A percentile compares a stretch with the other conserved stretches of the same genome.
These are phyloP conservation scores for Parnassius glacialis DNA, from an alignment of 2,888 invertebrate species.

Conservation along the genomic window DNA sequence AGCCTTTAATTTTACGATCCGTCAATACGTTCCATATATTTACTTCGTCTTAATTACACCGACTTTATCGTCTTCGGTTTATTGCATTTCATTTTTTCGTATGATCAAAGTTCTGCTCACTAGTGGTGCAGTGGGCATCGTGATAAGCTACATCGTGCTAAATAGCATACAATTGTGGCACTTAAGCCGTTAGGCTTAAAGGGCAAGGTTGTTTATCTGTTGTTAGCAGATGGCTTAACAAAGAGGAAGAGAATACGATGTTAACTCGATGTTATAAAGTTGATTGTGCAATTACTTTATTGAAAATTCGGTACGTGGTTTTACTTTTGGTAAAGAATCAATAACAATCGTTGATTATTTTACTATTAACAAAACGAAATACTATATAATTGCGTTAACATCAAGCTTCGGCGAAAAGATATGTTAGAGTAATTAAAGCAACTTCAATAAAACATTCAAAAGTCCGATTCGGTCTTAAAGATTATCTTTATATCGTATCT, in stretches of 20 bases:
- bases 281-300: conserved; percentile 39
- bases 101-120: conserved; percentile 52
- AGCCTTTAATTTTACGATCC: conserved; percentile 75
- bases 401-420: conserved; percentile 8
- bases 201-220: conserved; percentile 4
- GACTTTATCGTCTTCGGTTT: conserved; percentile 65
- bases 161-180: conserved; percentile 4
- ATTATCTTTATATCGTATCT: conserved; percentile 26
- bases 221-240: conserved; percentile 5
- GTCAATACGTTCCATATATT: conserved; percentile 76
- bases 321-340: conserved; percentile 18
- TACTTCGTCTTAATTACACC: conserved; percentile 75
- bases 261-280: conserved; percentile 40
- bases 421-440: conserved; percentile 22
- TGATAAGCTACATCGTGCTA: conserved; percentile 3
- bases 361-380: conserved; percentile 26
- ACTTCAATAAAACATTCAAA: conserved; percentile 24
- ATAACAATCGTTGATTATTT: conserved; percentile 24
- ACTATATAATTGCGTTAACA: conserved; percentile 17
- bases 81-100: conserved; percentile 65
- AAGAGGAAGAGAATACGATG: conserved; percentile 13
- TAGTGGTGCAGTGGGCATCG: conserved; percentile 30
- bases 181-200: conserved; percentile 2
- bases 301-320: conserved; percentile 19
- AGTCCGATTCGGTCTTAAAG: conserved; percentile 24